These are phyloP conservation scores for Lampris megalopsis DNA, from an alignment of 2,113 vertebrate genomes.

Conservation along the genomic window DNA sequence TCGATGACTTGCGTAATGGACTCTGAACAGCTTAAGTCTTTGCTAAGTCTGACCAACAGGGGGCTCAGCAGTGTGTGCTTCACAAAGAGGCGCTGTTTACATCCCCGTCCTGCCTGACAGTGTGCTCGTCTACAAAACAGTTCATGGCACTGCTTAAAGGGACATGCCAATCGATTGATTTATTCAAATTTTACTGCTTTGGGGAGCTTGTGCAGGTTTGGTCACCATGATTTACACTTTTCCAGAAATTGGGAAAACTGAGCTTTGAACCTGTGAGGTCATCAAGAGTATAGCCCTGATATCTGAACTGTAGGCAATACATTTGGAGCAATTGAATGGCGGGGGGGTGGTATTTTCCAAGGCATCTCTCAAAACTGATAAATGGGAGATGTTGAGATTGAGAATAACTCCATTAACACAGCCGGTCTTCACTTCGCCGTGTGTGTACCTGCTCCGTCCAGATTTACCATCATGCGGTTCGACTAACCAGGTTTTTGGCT, in stretches of 20 bases:
- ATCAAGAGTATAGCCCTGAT: neutral
- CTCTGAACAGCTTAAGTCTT: neutral
- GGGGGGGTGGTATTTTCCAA: no score
- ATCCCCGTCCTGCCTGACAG: neutral
- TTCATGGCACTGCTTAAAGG: neutral
- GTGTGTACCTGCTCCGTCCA: no score
- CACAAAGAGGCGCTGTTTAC: neutral
- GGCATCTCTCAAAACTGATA: no score
- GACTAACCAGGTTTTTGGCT: neutral
- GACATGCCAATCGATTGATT: neutral
- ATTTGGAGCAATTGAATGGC: no score
- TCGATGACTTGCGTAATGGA: neutral
- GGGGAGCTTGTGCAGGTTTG: neutral
- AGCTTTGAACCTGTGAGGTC: neutral
- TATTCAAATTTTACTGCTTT: neutral
- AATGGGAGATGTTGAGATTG: no score
- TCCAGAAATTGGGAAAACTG: neutral
- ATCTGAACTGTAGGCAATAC: neutral
- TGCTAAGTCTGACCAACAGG: conserved; percentile 69
- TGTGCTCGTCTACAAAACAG: conserved; percentile 7
- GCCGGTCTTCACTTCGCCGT: no score
- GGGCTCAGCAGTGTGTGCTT: conserved; percentile 68
- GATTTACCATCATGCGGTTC: neutral
- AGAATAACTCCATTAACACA: no score
- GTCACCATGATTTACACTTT: neutral